Conservation (phyloP, 2,888 invertebrate genomes). For the Apodemia duryi region DNA sequence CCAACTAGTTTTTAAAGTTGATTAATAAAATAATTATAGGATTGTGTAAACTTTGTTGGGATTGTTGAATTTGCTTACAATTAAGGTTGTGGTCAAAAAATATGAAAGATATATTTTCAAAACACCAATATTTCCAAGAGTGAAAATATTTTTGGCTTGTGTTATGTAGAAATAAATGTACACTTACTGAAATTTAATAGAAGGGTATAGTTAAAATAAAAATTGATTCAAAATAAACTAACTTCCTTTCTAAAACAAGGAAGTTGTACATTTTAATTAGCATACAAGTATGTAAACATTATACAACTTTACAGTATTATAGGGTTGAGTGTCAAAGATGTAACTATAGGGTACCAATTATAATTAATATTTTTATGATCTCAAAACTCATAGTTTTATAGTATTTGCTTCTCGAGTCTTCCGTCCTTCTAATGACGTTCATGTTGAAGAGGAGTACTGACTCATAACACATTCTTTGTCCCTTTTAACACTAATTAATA, state of each 20-base stretch:
- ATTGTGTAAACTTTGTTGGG: slow-evolving; percentile 46
- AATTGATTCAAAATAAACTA: slow-evolving; percentile 3
- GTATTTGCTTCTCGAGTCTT: slow-evolving; percentile 69
- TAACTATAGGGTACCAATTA: slow-evolving; percentile 69
- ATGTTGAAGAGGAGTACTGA: slow-evolving; percentile 25
- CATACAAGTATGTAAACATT: slow-evolving; percentile 36
- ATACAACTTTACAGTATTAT: slow-evolving; percentile 40
- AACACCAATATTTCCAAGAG: slow-evolving; percentile 56
- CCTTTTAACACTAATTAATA: slow-evolving; percentile 35
- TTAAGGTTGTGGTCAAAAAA: slow-evolving; percentile 74
- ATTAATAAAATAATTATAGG: slow-evolving; percentile 23
- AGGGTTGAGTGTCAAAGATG: slow-evolving; percentile 68
- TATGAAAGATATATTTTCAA: slow-evolving; percentile 74
- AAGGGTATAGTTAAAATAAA: background rate
- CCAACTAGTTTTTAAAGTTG: slow-evolving; percentile 17
- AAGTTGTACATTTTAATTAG: slow-evolving; percentile 29
- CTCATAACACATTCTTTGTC: slow-evolving; percentile 18
- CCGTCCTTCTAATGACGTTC: slow-evolving; percentile 65
- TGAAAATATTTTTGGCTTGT: slow-evolving; percentile 63
- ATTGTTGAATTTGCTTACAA: slow-evolving; percentile 71
- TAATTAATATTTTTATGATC: slow-evolving; percentile 48
- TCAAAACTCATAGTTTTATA: slow-evolving; percentile 49
- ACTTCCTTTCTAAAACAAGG: slow-evolving; percentile 5
- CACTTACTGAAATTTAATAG: background rate
- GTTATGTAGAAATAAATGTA: slow-evolving; percentile 44